Conservation (phyloP, 2,888 invertebrate genomes). For the Netelia fuscicornis region DNA sequence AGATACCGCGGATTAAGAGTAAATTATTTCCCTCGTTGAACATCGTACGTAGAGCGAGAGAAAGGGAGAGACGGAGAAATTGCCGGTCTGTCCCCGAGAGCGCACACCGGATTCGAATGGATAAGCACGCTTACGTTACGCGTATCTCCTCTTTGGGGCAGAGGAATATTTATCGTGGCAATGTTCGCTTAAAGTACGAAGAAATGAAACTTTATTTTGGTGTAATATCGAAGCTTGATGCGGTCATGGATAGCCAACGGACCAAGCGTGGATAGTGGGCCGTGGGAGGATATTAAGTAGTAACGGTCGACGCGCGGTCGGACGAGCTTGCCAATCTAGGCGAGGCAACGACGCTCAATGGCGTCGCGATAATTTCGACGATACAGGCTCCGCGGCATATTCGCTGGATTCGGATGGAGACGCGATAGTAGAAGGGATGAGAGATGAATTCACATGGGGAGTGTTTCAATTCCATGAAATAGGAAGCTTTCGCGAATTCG, state of each 20-base stretch:
- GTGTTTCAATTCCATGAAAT: constrained; percentile 22
- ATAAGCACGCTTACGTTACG: constrained; percentile 4
- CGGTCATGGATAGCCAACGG: background rate
- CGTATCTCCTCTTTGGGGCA: constrained; percentile 11
- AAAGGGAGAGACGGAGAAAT: background rate
- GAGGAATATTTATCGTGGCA: constrained; percentile 26
- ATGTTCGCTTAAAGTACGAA: constrained; percentile 1
- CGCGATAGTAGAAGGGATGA: background rate
- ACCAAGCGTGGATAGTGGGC: too few species aligned
- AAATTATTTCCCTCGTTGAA: constrained; percentile 50
- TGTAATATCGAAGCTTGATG: constrained; percentile 7
- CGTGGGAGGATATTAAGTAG: constrained; percentile 29
- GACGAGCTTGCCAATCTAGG: constrained; percentile 29
- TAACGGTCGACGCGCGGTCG: constrained; percentile 50
- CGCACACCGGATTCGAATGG: constrained; percentile 23
- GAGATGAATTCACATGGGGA: background rate
- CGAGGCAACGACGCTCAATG: constrained; percentile 11
- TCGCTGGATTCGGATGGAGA: background rate
- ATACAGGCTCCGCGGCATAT: constrained; percentile 4
- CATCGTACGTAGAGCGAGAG: background rate
- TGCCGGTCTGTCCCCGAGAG: too few species aligned
- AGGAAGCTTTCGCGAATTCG: constrained; percentile 6
- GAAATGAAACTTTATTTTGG: constrained; percentile 40
- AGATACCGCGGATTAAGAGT: constrained; percentile 57
- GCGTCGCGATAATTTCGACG: constrained; percentile 30